Conservation (phyloP, 2,888 invertebrate species). For the Athetis lepigone region DNA sequence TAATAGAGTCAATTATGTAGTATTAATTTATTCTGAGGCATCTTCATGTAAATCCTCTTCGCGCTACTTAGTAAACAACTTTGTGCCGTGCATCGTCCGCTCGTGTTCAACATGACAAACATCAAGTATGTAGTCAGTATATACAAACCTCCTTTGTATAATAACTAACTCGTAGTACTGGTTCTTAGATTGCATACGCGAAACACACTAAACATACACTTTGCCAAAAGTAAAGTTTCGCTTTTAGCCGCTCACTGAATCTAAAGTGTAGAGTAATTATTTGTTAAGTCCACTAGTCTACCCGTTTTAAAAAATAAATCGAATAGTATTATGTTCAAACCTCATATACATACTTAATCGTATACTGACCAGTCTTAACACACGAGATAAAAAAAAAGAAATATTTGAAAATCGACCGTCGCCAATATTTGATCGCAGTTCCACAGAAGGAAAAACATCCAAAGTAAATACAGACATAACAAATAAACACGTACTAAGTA, state of each 20-base stretch:
- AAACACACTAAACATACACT: slow-evolving; percentile 24
- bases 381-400: neutral
- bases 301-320: slow-evolving; percentile 6
- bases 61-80: slow-evolving; percentile 17
- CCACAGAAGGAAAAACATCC: neutral
- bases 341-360: neutral
- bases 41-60: slow-evolving; percentile 27
- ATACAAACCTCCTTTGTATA: slow-evolving; percentile 22
- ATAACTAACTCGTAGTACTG: slow-evolving; percentile 29
- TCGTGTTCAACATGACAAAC: slow-evolving; percentile 22
- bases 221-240: slow-evolving; percentile 29
- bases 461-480: slow-evolving; percentile 3
- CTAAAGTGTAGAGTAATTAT: slow-evolving; percentile 35
- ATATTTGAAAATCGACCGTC: neutral
- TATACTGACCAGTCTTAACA: no score
- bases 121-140: slow-evolving; percentile 12
- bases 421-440: slow-evolving; percentile 9
- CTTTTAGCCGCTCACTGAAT: slow-evolving; percentile 10
- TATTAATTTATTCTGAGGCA: slow-evolving; percentile 38
- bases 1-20: slow-evolving; percentile 29
- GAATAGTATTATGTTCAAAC: neutral
- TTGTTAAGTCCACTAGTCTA: slow-evolving; percentile 9
- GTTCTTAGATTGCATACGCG: slow-evolving; percentile 32
- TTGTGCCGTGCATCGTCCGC: slow-evolving; percentile 7
- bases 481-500: slow-evolving; percentile 15